phyloP scores from a whole-genome alignment of 2,797 vertebrate species.

The Pangasius sanitwongsei region DNA sequence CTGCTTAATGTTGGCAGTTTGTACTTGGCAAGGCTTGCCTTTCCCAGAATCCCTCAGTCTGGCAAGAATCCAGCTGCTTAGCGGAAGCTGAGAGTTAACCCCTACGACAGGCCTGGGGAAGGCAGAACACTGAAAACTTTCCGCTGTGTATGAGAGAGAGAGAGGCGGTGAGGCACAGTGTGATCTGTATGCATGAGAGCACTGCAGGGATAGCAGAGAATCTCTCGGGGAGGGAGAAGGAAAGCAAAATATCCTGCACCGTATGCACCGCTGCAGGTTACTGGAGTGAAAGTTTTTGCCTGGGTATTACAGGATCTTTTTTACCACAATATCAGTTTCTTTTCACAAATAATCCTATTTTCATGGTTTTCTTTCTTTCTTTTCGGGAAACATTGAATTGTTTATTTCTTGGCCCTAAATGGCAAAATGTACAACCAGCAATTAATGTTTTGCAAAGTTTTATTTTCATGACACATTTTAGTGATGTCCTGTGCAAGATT shows the following conservation, averaged over 20 bases:
- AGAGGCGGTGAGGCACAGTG: conserved; percentile 36
- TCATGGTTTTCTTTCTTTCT: neutral
- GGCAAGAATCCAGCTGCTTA: conserved; percentile 83
- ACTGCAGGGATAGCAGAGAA: conserved; percentile 50
- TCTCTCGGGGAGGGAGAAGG: conserved; percentile 46
- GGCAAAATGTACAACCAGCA: neutral
- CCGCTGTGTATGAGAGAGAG: conserved; percentile 63
- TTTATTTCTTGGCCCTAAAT: conserved; percentile 1
- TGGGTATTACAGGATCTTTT: neutral
- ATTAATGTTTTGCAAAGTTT: neutral
- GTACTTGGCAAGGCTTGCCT: conserved; percentile 82
- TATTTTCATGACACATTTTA: neutral
- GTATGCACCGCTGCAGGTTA: conserved; percentile 37
- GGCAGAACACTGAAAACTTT: conserved; percentile 83
- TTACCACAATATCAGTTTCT: neutral
- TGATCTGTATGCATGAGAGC: conserved; percentile 61
- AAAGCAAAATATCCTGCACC: conserved; percentile 45
- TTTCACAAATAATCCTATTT: neutral
- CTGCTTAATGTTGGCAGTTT: conserved; percentile 88
- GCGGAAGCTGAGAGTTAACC: conserved; percentile 87
- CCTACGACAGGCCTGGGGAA: conserved; percentile 79
- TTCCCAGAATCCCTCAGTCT: conserved; percentile 85
- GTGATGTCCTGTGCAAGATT: neutral
- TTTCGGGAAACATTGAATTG: neutral
- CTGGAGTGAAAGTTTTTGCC: conserved; percentile 17